Conservation (phyloP, 2,113 vertebrate species). For the Aramus guarauna region DNA sequence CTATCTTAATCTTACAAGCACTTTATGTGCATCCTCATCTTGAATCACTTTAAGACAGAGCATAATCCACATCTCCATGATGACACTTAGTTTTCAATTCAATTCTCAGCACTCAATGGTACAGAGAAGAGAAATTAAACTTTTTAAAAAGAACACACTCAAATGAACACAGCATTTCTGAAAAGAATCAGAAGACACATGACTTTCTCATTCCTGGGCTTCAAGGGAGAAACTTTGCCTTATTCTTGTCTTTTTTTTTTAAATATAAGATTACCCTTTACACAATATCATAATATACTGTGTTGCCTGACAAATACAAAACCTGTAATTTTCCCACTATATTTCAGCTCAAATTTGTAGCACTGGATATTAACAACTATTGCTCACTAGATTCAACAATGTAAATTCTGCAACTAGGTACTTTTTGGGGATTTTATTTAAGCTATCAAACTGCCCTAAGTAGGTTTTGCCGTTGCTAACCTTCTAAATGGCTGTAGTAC, state of each 20-base stretch:
- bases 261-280: background rate
- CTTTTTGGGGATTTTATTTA: rapidly evolving
- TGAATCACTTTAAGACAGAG: background rate
- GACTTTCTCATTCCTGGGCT: background rate
- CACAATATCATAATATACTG: background rate
- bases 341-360: background rate
- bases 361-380: background rate
- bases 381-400: background rate
- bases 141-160: background rate
- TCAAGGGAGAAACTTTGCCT: background rate
- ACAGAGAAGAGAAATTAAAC: background rate
- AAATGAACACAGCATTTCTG: background rate
- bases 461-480: background rate
- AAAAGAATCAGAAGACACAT: background rate
- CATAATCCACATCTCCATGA: background rate
- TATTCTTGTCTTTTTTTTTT: background rate
- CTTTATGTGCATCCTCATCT: background rate
- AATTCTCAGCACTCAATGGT: background rate
- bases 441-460: background rate
- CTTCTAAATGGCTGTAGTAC: background rate
- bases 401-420: background rate
- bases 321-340: background rate
- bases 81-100: background rate
- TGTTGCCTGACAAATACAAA: background rate
- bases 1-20: background rate